phyloP scores from a whole-genome alignment of 2,888 invertebrate species.

The Macaria liturata region DNA sequence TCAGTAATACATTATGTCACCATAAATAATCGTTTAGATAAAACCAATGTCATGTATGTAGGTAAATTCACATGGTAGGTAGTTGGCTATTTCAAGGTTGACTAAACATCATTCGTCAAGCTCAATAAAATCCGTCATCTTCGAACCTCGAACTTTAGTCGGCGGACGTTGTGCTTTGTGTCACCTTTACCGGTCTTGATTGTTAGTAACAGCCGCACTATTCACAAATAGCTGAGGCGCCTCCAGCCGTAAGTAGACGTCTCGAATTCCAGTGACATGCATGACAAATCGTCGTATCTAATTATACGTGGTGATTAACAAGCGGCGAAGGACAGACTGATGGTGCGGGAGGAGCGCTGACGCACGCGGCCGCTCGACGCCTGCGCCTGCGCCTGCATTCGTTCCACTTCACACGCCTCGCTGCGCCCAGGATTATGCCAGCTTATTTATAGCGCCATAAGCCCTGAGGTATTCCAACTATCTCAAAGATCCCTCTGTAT shows the following conservation, averaged over 20 bases:
- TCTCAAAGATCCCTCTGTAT: conserved; percentile 36
- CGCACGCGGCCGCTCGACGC: conserved; percentile 44
- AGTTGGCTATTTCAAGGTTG: conserved; percentile 5
- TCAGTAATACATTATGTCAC: too few species aligned
- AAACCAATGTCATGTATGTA: too few species aligned
- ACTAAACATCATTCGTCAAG: background rate
- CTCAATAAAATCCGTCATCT: background rate
- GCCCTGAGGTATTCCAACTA: conserved; percentile 47
- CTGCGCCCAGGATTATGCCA: conserved; percentile 43
- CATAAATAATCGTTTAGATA: too few species aligned
- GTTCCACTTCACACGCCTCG: conserved; percentile 63
- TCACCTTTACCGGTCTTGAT: background rate
- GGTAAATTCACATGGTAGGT: too few species aligned
- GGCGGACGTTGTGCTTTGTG: background rate
- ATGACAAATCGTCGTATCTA: conserved; percentile 49
- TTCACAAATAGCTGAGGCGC: conserved; percentile 13
- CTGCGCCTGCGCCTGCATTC: conserved; percentile 31
- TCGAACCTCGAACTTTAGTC: background rate
- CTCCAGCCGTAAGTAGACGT: conserved; percentile 4
- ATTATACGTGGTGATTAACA: conserved; percentile 61
- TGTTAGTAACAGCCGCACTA: conserved; percentile 1
- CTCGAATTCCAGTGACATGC: conserved; percentile 28
- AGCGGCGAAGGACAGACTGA: conserved; percentile 53
- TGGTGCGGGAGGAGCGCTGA: conserved; percentile 51
- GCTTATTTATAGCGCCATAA: conserved; percentile 53